These are phyloP conservation scores for Latrodectus geometricus DNA, from an alignment of 1,140 invertebrate genomes.

Conservation along the genomic window DNA sequence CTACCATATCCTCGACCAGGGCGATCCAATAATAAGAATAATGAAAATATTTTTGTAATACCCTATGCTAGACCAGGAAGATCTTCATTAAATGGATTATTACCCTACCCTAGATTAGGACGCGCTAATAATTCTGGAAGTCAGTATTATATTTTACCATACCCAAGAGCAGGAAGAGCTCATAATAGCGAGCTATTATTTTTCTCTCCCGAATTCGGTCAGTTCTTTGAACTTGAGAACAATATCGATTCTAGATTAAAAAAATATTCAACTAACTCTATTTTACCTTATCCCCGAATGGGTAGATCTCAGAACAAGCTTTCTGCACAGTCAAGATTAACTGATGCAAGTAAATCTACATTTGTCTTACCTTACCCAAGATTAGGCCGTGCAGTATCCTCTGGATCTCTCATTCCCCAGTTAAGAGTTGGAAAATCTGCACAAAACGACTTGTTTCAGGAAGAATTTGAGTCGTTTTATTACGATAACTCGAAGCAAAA, in stretches of 20 bases:
- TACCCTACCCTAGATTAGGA: slow-evolving; percentile 25
- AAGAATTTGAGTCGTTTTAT: neutral
- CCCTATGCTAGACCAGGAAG: slow-evolving; percentile 9
- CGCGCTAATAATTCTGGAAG: neutral
- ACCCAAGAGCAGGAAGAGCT: slow-evolving; percentile 5
- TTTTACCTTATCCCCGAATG: slow-evolving; percentile 14
- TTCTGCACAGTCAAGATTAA: no score
- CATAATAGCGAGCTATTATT: no score
- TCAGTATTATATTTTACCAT: neutral
- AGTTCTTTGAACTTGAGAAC: no score
- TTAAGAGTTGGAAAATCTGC: neutral
- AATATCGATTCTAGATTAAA: neutral
- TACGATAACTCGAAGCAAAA: neutral
- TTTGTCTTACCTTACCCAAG: neutral
- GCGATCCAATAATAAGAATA: neutral
- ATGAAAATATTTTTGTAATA: neutral
- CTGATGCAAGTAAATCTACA: neutral
- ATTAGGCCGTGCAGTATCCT: neutral
- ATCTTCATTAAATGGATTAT: neutral
- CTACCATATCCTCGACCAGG: slow-evolving; percentile 13
- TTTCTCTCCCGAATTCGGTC: no score
- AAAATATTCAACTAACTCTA: neutral
- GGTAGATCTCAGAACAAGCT: neutral
- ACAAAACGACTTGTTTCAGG: neutral
- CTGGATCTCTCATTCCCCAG: neutral